phyloP scores from a whole-genome alignment of 2,113 vertebrate species.

The Nerophis ophidion region DNA sequence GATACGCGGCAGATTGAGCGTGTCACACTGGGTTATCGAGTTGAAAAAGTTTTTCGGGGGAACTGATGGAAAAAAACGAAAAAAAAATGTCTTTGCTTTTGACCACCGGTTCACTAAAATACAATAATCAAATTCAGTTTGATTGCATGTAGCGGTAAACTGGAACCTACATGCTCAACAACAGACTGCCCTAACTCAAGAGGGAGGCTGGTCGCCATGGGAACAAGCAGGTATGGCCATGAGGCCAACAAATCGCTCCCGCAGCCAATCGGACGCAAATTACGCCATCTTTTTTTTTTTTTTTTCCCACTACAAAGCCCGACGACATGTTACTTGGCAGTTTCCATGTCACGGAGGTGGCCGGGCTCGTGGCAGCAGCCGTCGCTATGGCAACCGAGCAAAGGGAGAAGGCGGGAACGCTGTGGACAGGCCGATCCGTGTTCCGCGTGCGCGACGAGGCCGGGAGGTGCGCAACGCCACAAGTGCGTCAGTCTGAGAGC shows the following conservation, averaged over 20 bases:
- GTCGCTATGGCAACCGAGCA: neutral
- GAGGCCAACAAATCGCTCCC: neutral
- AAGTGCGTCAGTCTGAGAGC: neutral
- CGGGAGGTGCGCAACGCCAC: neutral
- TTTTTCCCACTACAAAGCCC: conserved; percentile 1
- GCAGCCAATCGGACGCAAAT: neutral
- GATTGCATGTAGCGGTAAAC: neutral
- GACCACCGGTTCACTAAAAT: no score
- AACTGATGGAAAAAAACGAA: no score
- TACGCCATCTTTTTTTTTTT: neutral
- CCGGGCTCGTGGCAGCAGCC: neutral
- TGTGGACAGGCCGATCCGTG: neutral
- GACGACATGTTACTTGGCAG: conserved; percentile 1
- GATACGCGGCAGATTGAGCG: conserved; percentile 1
- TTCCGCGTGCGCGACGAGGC: neutral
- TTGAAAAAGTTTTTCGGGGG: neutral
- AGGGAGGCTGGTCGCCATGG: conserved; percentile 3
- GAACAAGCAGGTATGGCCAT: conserved; percentile 1
- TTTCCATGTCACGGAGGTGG: neutral
- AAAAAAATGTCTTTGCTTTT: no score
- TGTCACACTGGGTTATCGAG: neutral
- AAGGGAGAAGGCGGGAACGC: neutral
- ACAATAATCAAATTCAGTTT: no score
- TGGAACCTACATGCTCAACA: neutral
- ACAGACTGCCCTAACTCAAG: no score